Conservation (phyloP, 2,113 vertebrate genomes). For the Cynocephalus volans region DNA sequence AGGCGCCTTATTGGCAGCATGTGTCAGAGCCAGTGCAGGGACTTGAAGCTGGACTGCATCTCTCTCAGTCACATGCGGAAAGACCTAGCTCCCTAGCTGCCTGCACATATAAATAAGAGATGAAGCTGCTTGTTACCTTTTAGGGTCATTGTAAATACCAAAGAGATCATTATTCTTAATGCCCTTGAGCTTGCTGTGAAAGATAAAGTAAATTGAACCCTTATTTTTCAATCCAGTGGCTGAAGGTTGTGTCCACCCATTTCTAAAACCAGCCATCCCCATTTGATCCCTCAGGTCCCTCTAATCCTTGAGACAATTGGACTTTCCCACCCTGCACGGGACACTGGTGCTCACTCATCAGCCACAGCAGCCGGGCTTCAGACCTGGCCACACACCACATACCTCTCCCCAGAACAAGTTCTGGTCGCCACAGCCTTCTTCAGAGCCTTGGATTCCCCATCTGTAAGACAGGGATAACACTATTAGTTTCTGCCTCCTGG, state of each 20-base stretch:
- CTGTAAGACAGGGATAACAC: neutral
- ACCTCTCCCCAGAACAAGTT: neutral
- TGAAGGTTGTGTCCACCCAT: neutral
- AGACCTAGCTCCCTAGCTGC: neutral
- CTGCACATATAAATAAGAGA: constrained; percentile 20
- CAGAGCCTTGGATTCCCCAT: neutral
- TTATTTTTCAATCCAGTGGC: neutral
- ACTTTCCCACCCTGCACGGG: neutral
- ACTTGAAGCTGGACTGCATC: neutral
- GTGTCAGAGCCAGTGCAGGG: neutral
- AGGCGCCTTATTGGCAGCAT: constrained; percentile 59
- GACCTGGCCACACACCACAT: neutral
- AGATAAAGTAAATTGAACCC: constrained; percentile 22
- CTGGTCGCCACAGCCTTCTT: neutral
- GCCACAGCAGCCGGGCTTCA: neutral
- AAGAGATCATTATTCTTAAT: constrained; percentile 55
- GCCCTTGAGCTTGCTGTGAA: constrained; percentile 45
- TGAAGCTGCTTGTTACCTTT: constrained; percentile 69
- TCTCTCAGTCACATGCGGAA: neutral
- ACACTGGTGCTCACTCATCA: neutral
- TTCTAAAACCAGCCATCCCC: neutral
- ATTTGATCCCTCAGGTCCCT: neutral
- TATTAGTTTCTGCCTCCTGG: neutral
- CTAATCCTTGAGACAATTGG: neutral
- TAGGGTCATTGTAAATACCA: constrained; percentile 61